Evolutionary conservation across 1,140 invertebrate species (phyloP).

Genomic region (Nasonia longicornis): DNA sequence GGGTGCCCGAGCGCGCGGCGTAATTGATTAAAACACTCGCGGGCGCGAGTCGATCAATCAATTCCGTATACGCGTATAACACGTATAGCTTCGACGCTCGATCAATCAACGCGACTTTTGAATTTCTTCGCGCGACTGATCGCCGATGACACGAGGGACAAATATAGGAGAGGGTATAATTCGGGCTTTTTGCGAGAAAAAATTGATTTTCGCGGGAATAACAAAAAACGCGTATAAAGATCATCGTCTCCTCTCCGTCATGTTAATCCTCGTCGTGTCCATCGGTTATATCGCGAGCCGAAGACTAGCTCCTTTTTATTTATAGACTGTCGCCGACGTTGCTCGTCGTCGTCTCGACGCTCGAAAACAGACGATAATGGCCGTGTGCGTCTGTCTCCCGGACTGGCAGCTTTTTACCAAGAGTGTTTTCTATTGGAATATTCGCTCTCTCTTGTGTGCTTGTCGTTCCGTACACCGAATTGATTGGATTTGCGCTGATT

Average conservation of each 20-base stretch:
- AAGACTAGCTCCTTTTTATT: background rate
- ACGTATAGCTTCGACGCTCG: background rate
- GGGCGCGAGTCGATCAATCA: constrained; percentile 42
- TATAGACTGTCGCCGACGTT: background rate
- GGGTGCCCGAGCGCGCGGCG: background rate
- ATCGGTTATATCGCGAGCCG: constrained; percentile 2
- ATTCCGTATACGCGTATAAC: background rate
- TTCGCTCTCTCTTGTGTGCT: background rate
- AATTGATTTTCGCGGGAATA: background rate
- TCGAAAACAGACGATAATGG: constrained; percentile 18
- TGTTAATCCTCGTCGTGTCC: constrained; percentile 15
- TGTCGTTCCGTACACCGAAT: background rate
- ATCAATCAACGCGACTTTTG: constrained; percentile 41
- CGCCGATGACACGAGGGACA: constrained; percentile 23
- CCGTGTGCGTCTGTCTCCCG: background rate
- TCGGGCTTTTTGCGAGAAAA: background rate
- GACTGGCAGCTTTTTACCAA: background rate
- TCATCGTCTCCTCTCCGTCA: constrained; percentile 1
- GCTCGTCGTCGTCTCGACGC: background rate
- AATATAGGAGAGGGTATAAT: constrained; percentile 8
- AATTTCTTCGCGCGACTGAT: constrained; percentile 41
- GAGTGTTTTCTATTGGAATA: background rate
- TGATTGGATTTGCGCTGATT: background rate
- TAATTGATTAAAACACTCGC: constrained; percentile 43
- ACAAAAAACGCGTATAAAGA: background rate